phyloP scores from a whole-genome alignment of 2,888 invertebrate species.

The Pseudoips prasinana region DNA sequence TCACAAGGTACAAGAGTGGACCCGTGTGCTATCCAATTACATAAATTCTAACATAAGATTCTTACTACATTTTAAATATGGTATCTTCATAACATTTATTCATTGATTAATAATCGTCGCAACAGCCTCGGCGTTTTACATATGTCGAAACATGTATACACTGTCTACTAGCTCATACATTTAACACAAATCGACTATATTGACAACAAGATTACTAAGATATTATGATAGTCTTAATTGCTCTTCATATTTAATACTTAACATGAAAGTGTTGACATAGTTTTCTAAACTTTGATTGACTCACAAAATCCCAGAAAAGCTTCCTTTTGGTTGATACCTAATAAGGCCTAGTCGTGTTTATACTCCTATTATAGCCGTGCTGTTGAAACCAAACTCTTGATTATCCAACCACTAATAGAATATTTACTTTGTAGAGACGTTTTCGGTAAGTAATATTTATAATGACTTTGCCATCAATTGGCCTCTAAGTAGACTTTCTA shows the following conservation, averaged over 20 bases:
- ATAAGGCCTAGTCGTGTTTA: too few relatives aligned
- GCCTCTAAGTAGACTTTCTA: too few relatives aligned
- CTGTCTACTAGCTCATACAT: slow-evolving; percentile 25
- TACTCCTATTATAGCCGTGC: too few relatives aligned
- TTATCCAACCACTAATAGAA: too few relatives aligned
- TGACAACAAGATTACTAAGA: slow-evolving; percentile 26
- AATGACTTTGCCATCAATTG: too few relatives aligned
- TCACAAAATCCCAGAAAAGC: too few relatives aligned
- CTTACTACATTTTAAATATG: slow-evolving; percentile 43
- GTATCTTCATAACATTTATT: slow-evolving; percentile 41
- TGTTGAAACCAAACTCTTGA: too few relatives aligned
- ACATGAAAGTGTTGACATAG: slow-evolving; percentile 5
- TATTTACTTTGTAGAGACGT: too few relatives aligned
- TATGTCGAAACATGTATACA: slow-evolving; percentile 21
- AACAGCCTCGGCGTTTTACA: slow-evolving; percentile 56
- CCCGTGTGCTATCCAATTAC: slow-evolving; percentile 49
- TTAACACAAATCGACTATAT: slow-evolving; percentile 34
- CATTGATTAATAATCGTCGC: slow-evolving; percentile 48
- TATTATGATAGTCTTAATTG: slow-evolving; percentile 32
- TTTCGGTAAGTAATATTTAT: too few relatives aligned
- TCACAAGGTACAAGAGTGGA: slow-evolving; percentile 44
- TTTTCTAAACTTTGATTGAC: not conserved
- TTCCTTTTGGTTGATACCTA: too few relatives aligned
- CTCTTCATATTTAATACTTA: slow-evolving; percentile 14
- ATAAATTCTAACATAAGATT: slow-evolving; percentile 41